phyloP scores from a whole-genome alignment of 2,888 invertebrate genomes.

The Platypus cylindrus region DNA sequence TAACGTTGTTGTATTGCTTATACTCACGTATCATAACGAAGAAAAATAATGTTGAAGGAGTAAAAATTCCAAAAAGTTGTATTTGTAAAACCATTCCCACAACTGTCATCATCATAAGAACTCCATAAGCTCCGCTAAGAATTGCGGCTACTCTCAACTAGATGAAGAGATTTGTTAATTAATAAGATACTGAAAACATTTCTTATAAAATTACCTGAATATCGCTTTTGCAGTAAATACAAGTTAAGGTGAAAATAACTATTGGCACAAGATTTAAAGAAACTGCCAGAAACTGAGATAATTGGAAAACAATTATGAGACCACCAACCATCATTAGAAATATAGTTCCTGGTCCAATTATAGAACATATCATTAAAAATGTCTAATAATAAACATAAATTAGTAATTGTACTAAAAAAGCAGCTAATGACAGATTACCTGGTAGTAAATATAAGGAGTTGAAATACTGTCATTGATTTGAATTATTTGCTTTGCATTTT shows the following conservation, averaged over 20 bases:
- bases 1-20: neutral
- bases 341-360: constrained; percentile 72
- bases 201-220: constrained; percentile 43
- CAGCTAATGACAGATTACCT: constrained; percentile 30
- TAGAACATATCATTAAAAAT: constrained; percentile 58
- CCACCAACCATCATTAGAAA: constrained; percentile 76
- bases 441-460: constrained; percentile 62
- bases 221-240: constrained; percentile 53
- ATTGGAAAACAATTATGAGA: constrained; percentile 62
- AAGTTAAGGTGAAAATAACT: constrained; percentile 49
- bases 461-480: constrained; percentile 83
- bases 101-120: constrained; percentile 79
- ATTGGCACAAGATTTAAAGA: constrained; percentile 56
- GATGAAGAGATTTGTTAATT: no score
- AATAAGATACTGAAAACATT: no score
- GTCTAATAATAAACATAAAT: constrained; percentile 41
- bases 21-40: constrained; percentile 40
- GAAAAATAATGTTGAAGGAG: constrained; percentile 77
- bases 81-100: constrained; percentile 71
- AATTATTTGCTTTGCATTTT: constrained; percentile 65
- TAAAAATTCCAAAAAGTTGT: constrained; percentile 61
- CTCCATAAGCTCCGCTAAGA: constrained; percentile 64
- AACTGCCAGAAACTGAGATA: constrained; percentile 55
- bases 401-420: neutral
- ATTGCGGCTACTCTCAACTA: constrained; percentile 60